These are phyloP conservation scores for Galaxias olidus DNA, from an alignment of 2,797 vertebrate species.

Conservation along the genomic window DNA sequence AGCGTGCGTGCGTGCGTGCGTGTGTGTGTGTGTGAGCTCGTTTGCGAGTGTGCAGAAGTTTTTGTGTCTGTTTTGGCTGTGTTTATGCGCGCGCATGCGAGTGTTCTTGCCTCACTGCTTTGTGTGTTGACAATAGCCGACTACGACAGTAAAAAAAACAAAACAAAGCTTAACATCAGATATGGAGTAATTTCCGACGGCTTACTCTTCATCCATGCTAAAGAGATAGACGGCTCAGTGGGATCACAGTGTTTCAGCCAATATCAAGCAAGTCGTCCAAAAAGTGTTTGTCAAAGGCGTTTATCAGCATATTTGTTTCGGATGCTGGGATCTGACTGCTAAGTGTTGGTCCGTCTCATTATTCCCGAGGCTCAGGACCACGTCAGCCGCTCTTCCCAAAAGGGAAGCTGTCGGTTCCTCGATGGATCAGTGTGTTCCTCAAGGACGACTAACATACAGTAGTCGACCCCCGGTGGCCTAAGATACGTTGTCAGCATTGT, in stretches of 20 bases:
- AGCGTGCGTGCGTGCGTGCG: not conserved
- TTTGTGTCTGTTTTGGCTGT: not conserved
- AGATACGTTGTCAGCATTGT: conserved; percentile 52
- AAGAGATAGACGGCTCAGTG: conserved; percentile 23
- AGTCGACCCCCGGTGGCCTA: conserved; percentile 32
- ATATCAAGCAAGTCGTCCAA: not conserved
- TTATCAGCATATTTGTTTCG: conserved; percentile 26
- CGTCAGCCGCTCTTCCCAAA: conserved; percentile 13
- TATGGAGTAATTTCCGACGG: not conserved
- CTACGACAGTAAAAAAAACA: not conserved
- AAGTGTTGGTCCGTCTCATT: not conserved
- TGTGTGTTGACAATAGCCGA: not conserved
- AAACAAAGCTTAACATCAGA: not conserved
- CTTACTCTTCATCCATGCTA: conserved; percentile 1
- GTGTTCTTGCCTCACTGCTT: too few relatives aligned
- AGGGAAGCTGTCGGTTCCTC: conserved; percentile 29
- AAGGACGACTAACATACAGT: conserved; percentile 42
- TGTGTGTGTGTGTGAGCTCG: not conserved
- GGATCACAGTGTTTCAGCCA: not conserved
- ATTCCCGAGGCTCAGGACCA: conserved; percentile 13
- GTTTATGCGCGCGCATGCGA: too few relatives aligned
- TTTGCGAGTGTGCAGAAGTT: not conserved
- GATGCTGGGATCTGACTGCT: conserved; percentile 24
- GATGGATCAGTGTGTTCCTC: conserved; percentile 28
- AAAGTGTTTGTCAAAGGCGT: not conserved